Evolutionary conservation across 2,888 invertebrate genomes (phyloP).

Genomic region (Omphaloscelis lunosa): DNA sequence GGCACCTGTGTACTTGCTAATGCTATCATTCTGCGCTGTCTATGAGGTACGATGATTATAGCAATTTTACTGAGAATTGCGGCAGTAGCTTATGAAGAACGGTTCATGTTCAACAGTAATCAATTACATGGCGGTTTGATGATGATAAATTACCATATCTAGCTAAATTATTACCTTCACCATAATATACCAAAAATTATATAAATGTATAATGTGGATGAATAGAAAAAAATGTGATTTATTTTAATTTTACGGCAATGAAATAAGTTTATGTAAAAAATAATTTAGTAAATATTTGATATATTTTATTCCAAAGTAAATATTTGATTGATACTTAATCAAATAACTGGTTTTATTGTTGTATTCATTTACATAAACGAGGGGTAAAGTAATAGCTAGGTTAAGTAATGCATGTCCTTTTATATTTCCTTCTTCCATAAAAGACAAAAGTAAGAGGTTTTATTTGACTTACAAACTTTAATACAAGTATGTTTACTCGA

Average conservation of each 20-base stretch:
- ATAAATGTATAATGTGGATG: conserved; percentile 25
- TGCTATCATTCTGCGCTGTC: conserved; percentile 31
- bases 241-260: not conserved
- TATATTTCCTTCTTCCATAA: conserved; percentile 9
- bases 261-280: not conserved
- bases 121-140: conserved; percentile 53
- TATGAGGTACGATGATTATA: conserved; percentile 48
- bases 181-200: conserved; percentile 19
- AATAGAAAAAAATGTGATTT: conserved; percentile 21
- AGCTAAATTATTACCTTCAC: conserved; percentile 44
- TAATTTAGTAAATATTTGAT: conserved; percentile 9
- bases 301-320: not conserved
- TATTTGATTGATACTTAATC: conserved; percentile 17
- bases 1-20: conserved; percentile 50
- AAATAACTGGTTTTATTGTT: conserved; percentile 14
- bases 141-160: conserved; percentile 58
- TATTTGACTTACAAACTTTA: conserved; percentile 47
- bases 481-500: conserved; percentile 29
- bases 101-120: conserved; percentile 54
- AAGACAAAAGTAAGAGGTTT: conserved; percentile 27
- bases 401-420: conserved; percentile 26
- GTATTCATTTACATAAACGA: not conserved
- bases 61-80: conserved; percentile 50
- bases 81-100: conserved; percentile 32
- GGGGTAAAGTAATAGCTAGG: conserved; percentile 6